Evolutionary conservation across 1,140 invertebrate species (phyloP), one percentile per base, ranked within the genome.

Genomic region (Drosophila kurseongensis): DNA sequence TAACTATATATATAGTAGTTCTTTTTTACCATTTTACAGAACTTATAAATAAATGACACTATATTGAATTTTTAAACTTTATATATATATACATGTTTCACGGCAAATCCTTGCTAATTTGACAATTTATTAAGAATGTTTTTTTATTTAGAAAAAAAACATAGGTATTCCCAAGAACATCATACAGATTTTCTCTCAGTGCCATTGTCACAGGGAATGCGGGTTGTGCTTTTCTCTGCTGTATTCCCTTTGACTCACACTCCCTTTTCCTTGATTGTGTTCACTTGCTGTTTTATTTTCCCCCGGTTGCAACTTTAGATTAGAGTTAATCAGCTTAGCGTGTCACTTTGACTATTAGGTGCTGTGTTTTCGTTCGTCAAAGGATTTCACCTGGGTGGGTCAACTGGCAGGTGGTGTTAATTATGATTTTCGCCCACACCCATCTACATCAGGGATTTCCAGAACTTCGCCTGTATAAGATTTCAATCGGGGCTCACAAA

Each of bases 321-420:
- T 86, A 79, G 83, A 86, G 83, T 83, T 86, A 86, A 86, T 86
- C 83, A 86, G 83, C 83, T 86, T 88, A 86, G 71, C 71, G 71
- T 86, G 83, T 82, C 82, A 86, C 78, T 86, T 82, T 86, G 83
- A 79, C 83, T 82, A 83, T 76, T 88, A 86, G 78, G 78, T 79
- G 57, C 62, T 55, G 68, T 47, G 79, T 82, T 51, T 35, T 16
- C 48, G 75, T 82, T 27, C 69, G 79, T 50, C 71, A 75, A 80
- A 69, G 76, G 78, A 77, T 78, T 78, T 62, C 13, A 7, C 8
- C 35, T 4, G 27, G 50, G 6, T 52, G 50, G 32, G 29, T 52
- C 32, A 52, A 52, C 50, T 36, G 50, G 50, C 50, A 36, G 50
- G 32, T 12, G 50, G 50, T 36, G 32, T 52, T 52, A 52, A 52